Base-by-base conservation (phyloP, 2,113 vertebrate genomes). In the Polypterus bichir region DNA sequence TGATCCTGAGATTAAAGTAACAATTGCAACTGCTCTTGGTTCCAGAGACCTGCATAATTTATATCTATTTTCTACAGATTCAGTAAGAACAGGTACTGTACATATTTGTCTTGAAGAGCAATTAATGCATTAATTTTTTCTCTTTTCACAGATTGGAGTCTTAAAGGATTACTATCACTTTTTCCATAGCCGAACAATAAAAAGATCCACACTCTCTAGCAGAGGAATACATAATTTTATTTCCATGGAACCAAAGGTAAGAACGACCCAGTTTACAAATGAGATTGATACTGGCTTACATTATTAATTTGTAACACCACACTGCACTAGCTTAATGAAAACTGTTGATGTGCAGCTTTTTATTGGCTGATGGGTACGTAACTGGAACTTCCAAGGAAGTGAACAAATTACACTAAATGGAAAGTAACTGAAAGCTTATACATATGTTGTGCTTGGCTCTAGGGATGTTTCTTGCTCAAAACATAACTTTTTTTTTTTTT, bases 191-290 rank as follows among this genome's bases (percentile, higher is more conserved):
- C 90, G 93, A 77, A 97, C 92, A 70, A 95, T 99, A 84, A 99
- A 99, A 86, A 91, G 96, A 73, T 97, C 95, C 58, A 87, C 93
- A 74, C 79, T 97, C 52, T 92, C 91, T 60, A 98, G 92, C 68
- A 89, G 87, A 76, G 96, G 94, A 75, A 88, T 83, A 59, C 96
- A 99, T 83, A 97, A 88, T 86, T 98, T 99, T 86, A 97, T 99
- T 82, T 93, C 94, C 74, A 95, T 97, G 94, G 96, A 99, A 81
- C 94, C 96, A 73, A 95, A 97, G 93, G 96, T 99, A 89, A 91
- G 88, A 72, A 72, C 70, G 27, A 77, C 80, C 80, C 66, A 65
- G 10, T 49, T 67, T 60, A 70, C 69, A 62, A 69, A 46, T 63
- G 65, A 73, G 62, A 76, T 72, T 69, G 74, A 74, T 64, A 64